A percentile compares a stretch with the other conserved stretches of the same genome.
Evolutionary conservation across 2,797 vertebrate species (phyloP).

Genomic region (Pantherophis vulpinus): DNA sequence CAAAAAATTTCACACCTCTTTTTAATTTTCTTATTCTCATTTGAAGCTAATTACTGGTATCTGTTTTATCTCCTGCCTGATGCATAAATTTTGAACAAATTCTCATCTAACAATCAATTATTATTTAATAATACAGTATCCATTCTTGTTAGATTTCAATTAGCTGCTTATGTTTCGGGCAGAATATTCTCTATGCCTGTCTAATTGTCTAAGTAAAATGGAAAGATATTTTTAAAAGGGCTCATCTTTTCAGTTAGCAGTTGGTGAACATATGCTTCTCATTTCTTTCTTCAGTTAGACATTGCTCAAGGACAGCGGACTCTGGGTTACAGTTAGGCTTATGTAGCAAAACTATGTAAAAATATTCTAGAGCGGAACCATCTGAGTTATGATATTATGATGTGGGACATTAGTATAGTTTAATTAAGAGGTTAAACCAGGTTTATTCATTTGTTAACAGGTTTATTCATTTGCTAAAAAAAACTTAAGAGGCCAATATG

Average conservation of each 20-base stretch:
- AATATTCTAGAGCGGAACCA: not conserved
- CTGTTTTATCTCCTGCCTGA: slow-evolving; percentile 48
- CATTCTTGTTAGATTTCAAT: slow-evolving; percentile 62
- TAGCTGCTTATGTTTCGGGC: slow-evolving; percentile 59
- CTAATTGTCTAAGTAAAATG: slow-evolving; percentile 44
- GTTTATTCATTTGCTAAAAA: not conserved
- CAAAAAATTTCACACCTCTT: slow-evolving; percentile 42
- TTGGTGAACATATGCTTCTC: not conserved
- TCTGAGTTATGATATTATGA: not conserved
- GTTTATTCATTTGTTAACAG: not conserved
- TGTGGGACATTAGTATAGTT: not conserved
- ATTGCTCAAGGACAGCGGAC: not conserved
- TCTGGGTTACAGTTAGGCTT: not conserved
- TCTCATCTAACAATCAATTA: slow-evolving; percentile 65
- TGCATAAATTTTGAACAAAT: slow-evolving; percentile 47
- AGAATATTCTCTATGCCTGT: slow-evolving; percentile 40
- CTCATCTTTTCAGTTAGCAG: slow-evolving; percentile 13
- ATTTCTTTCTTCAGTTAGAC: not conserved
- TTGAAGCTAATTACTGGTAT: slow-evolving; percentile 51
- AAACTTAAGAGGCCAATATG: not conserved
- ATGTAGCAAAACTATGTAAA: not conserved
- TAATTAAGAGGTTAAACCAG: not conserved
- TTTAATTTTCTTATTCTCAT: slow-evolving; percentile 49
- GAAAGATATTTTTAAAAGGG: slow-evolving; percentile 24
- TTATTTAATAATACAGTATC: slow-evolving; percentile 64